Base-by-base conservation (phyloP, 2,888 invertebrate species). In the Cyrtodaria siliqua region DNA sequence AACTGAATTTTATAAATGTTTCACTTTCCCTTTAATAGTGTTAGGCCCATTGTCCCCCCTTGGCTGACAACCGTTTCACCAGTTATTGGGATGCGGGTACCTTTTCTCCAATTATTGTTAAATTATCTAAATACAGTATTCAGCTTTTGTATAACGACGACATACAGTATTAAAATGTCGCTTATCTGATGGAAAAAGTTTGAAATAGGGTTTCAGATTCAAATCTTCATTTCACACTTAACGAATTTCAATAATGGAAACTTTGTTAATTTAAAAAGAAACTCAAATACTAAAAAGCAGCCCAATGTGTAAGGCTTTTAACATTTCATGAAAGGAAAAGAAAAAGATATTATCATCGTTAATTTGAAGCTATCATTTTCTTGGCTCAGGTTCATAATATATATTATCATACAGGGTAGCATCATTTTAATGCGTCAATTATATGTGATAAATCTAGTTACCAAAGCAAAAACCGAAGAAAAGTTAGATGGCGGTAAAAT, bases 191-290 rank as follows among this genome's bases (percentile, higher is more conserved):
- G 29, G 26, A n/a, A n/a, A 52, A 42, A 64, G 50, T 72, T 63
- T 75, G 72, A 80, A 73, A 69, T 72, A 69, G 69, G 69, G 68
- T 63, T 33, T 33, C 42, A 44, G 79, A 80, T 80, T 72, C 57
- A 14, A 60, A 80, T 80, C 79, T 72, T 47, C 62, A 80, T 80
- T 80, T 80, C 75, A 76, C 72, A 69, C 66, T 62, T 44, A 50
- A 50, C 61, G 75, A 50, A 29, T 76, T 69, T 66, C 40, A 26
- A 80, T 72, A 80, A 80, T 69, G 72, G 52, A 16, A 56, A 69
- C 75, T 72, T 80, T 80, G 75, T 75, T 72, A 66, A 75, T 64
- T 72, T 72, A 62, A 73, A 68, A 78, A 72, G 69, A 66, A 60
- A 44, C 64, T 52, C 40, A 49, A 53, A 72, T 72, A 72, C 68